phyloP scores from a whole-genome alignment of 2,797 vertebrate species.

The Crax fasciolata region DNA sequence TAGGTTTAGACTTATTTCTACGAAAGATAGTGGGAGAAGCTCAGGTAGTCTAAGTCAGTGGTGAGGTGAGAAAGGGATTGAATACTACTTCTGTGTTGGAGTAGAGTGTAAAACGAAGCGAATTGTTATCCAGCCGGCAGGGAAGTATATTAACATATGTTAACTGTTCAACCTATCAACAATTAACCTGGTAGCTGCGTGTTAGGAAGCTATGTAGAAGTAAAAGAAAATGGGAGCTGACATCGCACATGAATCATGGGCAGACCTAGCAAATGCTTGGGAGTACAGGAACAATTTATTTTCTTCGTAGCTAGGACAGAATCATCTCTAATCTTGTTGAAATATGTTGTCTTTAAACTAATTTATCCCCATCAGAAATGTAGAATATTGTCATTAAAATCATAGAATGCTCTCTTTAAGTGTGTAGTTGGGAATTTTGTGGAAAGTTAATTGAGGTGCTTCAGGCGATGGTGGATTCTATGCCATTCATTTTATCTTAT shows the following conservation, averaged over 20 bases:
- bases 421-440: constrained; percentile 71
- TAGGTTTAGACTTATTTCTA: not conserved
- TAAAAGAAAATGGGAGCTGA: not conserved
- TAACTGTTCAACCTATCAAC: not conserved
- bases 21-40: not conserved
- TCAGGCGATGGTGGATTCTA: constrained; percentile 49
- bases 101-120: not conserved
- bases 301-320: not conserved
- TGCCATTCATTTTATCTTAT: constrained; percentile 75
- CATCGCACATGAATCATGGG: not conserved
- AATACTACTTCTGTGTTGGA: not conserved
- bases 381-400: constrained; percentile 71
- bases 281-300: constrained; percentile 12
- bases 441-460: constrained; percentile 77
- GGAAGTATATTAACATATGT: not conserved
- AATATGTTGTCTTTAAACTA: constrained; percentile 62
- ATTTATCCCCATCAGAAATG: constrained; percentile 64
- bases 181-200: not conserved
- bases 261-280: not conserved
- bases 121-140: not conserved
- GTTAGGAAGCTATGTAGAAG: not conserved
- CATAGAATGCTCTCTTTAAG: constrained; percentile 68
- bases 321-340: constrained; percentile 42
- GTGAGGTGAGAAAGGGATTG: not conserved
- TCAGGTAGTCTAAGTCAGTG: not conserved